Evolutionary conservation across 2,113 vertebrate genomes (phyloP).

Genomic region (Mormoops blainvillei): DNA sequence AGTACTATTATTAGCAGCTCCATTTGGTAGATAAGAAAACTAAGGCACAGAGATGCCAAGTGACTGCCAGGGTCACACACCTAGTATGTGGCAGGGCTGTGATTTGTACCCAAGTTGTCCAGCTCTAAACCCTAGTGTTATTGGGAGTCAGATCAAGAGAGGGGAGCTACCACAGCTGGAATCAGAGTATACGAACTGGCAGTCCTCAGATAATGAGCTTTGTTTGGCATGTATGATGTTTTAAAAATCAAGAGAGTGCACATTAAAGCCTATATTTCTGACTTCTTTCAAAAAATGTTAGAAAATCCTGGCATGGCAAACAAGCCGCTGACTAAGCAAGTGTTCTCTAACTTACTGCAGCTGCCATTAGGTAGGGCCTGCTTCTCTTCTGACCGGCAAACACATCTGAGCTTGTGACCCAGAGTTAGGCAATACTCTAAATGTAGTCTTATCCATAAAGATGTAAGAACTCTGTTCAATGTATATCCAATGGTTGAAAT

Average conservation of each 20-base stretch:
- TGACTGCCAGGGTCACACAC: background rate
- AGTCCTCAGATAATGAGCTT: background rate
- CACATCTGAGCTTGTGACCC: background rate
- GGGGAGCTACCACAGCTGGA: background rate
- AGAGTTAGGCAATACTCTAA: background rate
- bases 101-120: background rate
- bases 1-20: background rate
- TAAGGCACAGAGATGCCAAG: slow-evolving; percentile 6
- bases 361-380: background rate
- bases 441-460: background rate
- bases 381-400: background rate
- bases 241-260: slow-evolving; percentile 2
- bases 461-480: background rate
- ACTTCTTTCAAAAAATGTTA: background rate
- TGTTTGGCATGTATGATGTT: background rate
- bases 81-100: background rate
- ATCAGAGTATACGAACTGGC: background rate
- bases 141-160: background rate
- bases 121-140: background rate
- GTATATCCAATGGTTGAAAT: background rate
- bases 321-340: background rate
- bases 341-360: background rate
- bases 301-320: background rate
- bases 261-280: background rate
- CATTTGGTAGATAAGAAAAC: slow-evolving; percentile 5